Conservation (phyloP, 53 echinoderm and acorn worm species). For the Echinarachnius parma region DNA sequence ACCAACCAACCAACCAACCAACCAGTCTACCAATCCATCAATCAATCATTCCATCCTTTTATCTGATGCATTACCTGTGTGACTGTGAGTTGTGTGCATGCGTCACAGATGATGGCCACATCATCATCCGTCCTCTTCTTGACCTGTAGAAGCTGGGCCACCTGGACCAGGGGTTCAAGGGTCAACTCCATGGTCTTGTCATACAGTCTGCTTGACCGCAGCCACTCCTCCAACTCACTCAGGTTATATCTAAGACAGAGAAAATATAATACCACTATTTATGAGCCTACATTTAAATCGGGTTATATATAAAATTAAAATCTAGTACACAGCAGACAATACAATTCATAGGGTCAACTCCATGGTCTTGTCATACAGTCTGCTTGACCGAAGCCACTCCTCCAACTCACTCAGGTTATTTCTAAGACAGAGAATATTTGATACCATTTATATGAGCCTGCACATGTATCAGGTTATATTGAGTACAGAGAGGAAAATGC, state of each 20-base stretch:
- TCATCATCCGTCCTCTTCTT: conserved; percentile 94
- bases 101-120: conserved; percentile 85
- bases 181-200: conserved; percentile 77
- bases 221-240: conserved; percentile 98
- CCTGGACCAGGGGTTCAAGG: conserved; percentile 87
- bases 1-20: too few species aligned
- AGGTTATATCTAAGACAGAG: conserved; percentile 85
- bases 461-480: too few species aligned
- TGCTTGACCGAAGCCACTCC: conserved; percentile 88
- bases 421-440: too few species aligned
- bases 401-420: conserved; percentile 98
- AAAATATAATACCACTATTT: too few species aligned
- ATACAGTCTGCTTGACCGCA: conserved; percentile 71
- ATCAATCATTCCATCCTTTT: too few species aligned
- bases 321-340: too few species aligned
- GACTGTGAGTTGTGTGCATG: conserved; percentile 89
- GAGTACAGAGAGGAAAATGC: too few species aligned
- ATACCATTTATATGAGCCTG: too few species aligned
- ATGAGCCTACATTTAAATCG: too few species aligned
- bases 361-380: conserved; percentile 65
- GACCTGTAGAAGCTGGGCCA: conserved; percentile 95
- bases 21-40: too few species aligned
- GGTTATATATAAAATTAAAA: too few species aligned
- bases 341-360: conserved; percentile 85
- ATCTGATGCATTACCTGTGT: conserved; percentile 97